Base-by-base conservation (phyloP, 2,113 vertebrate genomes). In the Ornithorhynchus anatinus region DNA sequence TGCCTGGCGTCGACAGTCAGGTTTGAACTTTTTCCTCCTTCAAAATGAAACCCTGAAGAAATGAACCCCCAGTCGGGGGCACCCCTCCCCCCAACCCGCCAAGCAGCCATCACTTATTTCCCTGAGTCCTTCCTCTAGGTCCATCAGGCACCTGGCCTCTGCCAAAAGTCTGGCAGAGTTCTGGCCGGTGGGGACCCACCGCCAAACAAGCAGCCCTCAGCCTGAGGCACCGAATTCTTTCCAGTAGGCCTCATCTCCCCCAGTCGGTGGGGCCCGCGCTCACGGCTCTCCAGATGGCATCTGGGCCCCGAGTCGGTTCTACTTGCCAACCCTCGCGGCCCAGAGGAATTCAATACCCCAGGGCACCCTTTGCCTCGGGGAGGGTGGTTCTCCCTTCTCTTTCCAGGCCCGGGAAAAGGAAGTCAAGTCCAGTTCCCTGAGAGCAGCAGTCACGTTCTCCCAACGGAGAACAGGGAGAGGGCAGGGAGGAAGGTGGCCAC, bases 401-500 rank as follows among this genome's bases (percentile, higher is more conserved):
- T n/a, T n/a, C n/a, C 27, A 17, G 25, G 7, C 47, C 47, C 25
- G 25, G 36, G 60, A 25, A 58, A 29, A 19, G 35, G n/a, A 14
- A 6, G n/a, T 15, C 12, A 43, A 33, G 53, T 17, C 27, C 52
- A 5, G 12, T n/a, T 59, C 31, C 31, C 31, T 38, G 32, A 45
- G 48, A 7, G 22, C 22, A 42, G n/a, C 7, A 3, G 15, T 25
- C 7, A 2, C 22, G 10, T 7, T 25, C 23, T 48, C 45, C 16
- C 22, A 1, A 5, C 1, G 1, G 37, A 2, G 20, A 50, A 38
- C 29, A 45, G n/a, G 33, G 10, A 7, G 3, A 37, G 35, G 29
- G 27, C 5, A 4, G 25, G 8, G 7, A 3, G 23, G 13, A 40
- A 27, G 8, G n/a, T 13, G 6, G 9, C 12, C 27, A 43, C 0